phyloP scores from a whole-genome alignment of 2,113 vertebrate genomes.

The Gnathonemus echidnorhynchus region DNA sequence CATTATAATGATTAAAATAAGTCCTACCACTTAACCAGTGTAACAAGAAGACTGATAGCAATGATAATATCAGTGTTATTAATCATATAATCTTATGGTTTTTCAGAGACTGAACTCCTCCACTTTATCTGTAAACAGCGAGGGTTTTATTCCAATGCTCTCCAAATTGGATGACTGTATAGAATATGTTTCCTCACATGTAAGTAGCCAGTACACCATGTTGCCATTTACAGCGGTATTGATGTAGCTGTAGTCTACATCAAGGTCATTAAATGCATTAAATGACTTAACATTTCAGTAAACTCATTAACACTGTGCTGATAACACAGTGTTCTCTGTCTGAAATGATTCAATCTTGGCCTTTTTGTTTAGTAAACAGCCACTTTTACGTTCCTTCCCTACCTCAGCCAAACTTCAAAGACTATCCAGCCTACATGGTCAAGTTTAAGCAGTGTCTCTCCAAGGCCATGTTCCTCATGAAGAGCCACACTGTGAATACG shows the following conservation, averaged over 20 bases:
- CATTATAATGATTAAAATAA: not conserved
- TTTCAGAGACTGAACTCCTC: constrained; percentile 89
- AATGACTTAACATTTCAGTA: not conserved
- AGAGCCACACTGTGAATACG: constrained; percentile 82
- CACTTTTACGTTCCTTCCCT: constrained; percentile 25
- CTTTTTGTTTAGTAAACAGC: not conserved
- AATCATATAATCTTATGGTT: not conserved
- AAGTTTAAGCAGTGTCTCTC: constrained; percentile 96
- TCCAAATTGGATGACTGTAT: constrained; percentile 94
- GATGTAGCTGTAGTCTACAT: not conserved
- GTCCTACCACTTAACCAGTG: not conserved
- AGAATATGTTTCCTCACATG: constrained; percentile 88
- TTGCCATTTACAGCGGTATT: not conserved
- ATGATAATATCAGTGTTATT: not conserved
- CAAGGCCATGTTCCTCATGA: constrained; percentile 94
- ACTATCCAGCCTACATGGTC: constrained; percentile 83
- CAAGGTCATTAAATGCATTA: not conserved
- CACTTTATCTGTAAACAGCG: constrained; percentile 88
- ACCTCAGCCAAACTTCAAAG: constrained; percentile 90
- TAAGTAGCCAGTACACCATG: constrained; percentile 56
- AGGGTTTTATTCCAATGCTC: constrained; percentile 95
- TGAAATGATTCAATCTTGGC: not conserved
- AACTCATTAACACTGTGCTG: not conserved
- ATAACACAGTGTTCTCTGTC: not conserved
- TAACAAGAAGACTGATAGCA: not conserved